Evolutionary conservation across 2,888 invertebrate species (phyloP).

Genomic region (Ceramica pisi): DNA sequence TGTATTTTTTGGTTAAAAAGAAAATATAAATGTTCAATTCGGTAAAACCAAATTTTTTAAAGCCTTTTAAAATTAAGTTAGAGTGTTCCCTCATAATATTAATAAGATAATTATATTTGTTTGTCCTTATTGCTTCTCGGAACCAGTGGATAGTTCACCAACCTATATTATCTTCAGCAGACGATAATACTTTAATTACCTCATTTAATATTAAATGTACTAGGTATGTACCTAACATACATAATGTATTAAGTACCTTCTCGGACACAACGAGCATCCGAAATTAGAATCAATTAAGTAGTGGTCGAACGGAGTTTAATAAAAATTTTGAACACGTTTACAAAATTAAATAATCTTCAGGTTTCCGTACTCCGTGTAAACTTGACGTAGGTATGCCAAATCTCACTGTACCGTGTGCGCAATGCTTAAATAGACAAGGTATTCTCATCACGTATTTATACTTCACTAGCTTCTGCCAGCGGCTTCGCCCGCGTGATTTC

Average conservation of each 20-base stretch:
- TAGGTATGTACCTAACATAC: slow-evolving; percentile 28
- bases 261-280: not conserved
- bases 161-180: slow-evolving; percentile 51
- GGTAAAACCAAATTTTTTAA: not conserved
- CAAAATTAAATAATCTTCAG: not conserved
- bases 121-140: slow-evolving; percentile 40
- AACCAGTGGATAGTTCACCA: slow-evolving; percentile 41
- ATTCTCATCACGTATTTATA: no score
- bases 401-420: not conserved
- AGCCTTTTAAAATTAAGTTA: not conserved
- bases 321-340: not conserved
- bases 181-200: slow-evolving; percentile 57
- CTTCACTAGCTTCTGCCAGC: no score
- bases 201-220: slow-evolving; percentile 21
- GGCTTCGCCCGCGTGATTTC: no score
- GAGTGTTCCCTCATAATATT: slow-evolving; percentile 15
- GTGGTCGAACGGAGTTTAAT: not conserved
- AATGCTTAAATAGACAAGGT: not conserved
- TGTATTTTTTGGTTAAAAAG: no score
- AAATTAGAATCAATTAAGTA: not conserved
- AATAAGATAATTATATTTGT: slow-evolving; percentile 20
- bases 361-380: not conserved
- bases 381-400: not conserved
- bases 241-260: slow-evolving; percentile 3
- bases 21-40: not conserved